A percentile compares a stretch with the other conserved stretches of the same genome.
Conservation (phyloP, 2,797 vertebrate genomes). For the Podargus strigoides region DNA sequence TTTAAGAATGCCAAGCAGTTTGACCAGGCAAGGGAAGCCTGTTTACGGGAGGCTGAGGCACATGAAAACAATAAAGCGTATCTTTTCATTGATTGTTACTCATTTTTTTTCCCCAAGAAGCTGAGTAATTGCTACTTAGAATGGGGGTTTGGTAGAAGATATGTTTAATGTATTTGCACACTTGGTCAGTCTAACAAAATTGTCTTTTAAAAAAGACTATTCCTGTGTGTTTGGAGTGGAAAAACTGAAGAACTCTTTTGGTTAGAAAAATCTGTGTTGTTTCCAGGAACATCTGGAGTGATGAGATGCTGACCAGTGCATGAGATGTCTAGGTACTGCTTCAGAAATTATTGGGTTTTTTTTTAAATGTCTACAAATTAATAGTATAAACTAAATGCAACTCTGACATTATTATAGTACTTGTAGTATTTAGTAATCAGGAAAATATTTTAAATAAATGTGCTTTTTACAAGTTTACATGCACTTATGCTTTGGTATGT, state of each 20-base stretch:
- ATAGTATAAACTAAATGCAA: background rate
- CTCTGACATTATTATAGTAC: background rate
- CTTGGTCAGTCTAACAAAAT: background rate
- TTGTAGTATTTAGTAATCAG: background rate
- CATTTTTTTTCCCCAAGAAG: background rate
- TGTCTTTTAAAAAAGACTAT: background rate
- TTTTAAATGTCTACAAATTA: background rate
- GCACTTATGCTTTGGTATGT: background rate
- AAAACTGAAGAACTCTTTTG: background rate
- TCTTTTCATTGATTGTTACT: slow-evolving; percentile 75
- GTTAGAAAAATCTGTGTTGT: background rate
- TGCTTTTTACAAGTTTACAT: background rate
- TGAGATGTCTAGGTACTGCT: background rate
- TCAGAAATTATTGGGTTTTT: background rate
- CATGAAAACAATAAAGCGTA: slow-evolving; percentile 97
- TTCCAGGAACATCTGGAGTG: background rate
- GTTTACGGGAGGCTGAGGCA: slow-evolving; percentile 91
- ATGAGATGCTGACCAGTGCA: background rate
- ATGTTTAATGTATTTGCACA: background rate
- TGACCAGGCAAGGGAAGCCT: slow-evolving; percentile 96
- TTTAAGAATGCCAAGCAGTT: slow-evolving; percentile 99
- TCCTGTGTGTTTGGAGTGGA: background rate
- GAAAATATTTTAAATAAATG: background rate
- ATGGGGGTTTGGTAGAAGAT: background rate
- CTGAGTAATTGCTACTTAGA: background rate